Base-by-base conservation (phyloP, 2,113 vertebrate species). In the Anseranas semipalmata region DNA sequence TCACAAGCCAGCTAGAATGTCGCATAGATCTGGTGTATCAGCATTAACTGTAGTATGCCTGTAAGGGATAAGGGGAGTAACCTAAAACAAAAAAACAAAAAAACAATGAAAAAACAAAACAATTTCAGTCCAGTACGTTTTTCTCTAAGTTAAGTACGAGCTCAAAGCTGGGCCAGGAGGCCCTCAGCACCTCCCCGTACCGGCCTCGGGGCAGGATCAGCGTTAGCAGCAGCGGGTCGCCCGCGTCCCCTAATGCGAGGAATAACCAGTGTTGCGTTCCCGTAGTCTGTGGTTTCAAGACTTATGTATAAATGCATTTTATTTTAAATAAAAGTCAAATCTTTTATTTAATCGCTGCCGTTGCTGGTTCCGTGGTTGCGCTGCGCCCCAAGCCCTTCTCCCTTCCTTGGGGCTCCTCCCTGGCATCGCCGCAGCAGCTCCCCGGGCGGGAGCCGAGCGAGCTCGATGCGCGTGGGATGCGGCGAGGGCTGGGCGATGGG, bases 241-340 rank as follows among this genome's bases (percentile, higher is more conserved):
- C 66, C 63, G 90, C 91, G 92, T 86, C 35, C 39, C 72, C 71
- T 15, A 14, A 83, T 18, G 48, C 95, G 8, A 94, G 96, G 93
- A 84, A 32, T 89, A 89, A 95, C 65, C 96, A 95, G 95, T 89
- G 92, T 97, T 97, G 95, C 43, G 35, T 93, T 85, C 92, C 85
- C 48, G 53, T 94, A 95, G 96, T 71, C 97, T 87, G 50, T 97
- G 96, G 85, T 93, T 94, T 95, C 96, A 97, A 97, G 95, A 95
- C 97, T 96, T 96, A 94, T 97, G 98, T 98, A 98, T 95, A 98
- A 98, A 98, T 98, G 95, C 98, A 97, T 98, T 98, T 98, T 98
- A 98, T 98, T 98, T 98, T 98, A 98, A 98, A 98, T 98, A 98
- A 98, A 98, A 98, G 97, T 94, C 93, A 92, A 94, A 94, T 95